These are phyloP conservation scores for Styela plicata DNA, from an alignment of 23 tunicate genomes.

Conservation along the genomic window DNA sequence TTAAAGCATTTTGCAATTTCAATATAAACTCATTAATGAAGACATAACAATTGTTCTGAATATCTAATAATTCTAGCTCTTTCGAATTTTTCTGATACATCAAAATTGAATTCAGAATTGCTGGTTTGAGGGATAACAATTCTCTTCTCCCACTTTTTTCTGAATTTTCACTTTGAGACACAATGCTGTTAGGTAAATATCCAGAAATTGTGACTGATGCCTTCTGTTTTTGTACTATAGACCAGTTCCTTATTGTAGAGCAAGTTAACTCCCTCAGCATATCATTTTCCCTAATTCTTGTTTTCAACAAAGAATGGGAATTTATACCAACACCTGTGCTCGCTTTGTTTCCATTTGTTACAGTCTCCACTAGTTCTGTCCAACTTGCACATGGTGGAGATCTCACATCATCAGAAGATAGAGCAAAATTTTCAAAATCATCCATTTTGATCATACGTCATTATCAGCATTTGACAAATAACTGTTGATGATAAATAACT, in stretches of 20 bases:
- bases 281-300: not conserved
- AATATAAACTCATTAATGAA: conserved; percentile 12
- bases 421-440: not conserved
- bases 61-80: conserved; percentile 8
- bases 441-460: not conserved
- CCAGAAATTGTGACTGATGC: not conserved
- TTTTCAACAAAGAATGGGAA: not conserved
- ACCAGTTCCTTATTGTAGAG: not conserved
- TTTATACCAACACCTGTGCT: not conserved
- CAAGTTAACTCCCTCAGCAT: not conserved
- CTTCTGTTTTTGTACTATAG: not conserved
- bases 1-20: not conserved
- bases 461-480: too few relatives aligned
- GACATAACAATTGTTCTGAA: not conserved
- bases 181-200: not conserved
- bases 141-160: not conserved
- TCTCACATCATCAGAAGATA: not conserved
- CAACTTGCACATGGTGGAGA: not conserved
- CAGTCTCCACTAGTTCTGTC: not conserved
- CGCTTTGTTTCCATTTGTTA: not conserved
- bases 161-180: not conserved
- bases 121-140: not conserved
- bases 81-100: not conserved
- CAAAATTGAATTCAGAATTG: not conserved
- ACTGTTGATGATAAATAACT: too few relatives aligned